These are phyloP conservation scores for Cantharis nigra DNA, from an alignment of 2,888 invertebrate species.

Conservation along the genomic window DNA sequence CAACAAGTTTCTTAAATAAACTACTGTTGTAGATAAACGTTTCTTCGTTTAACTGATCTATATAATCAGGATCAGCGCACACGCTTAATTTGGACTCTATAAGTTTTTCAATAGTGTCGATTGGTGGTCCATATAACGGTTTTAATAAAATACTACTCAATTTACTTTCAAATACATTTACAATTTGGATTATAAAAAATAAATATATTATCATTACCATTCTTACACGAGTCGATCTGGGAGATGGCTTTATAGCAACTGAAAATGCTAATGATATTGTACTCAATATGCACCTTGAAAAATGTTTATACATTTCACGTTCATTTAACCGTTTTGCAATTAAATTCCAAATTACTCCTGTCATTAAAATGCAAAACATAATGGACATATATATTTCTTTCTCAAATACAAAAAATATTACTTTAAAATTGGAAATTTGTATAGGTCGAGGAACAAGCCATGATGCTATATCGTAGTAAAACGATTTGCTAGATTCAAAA, in stretches of 20 bases:
- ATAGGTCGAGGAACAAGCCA: background rate
- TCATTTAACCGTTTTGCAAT: background rate
- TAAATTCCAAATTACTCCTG: background rate
- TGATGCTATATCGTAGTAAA: background rate
- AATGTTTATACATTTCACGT: background rate
- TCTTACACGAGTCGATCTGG: background rate
- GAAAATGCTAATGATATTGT: background rate
- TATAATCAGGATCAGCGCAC: background rate
- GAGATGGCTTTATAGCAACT: background rate
- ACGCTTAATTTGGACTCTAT: background rate
- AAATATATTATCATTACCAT: background rate
- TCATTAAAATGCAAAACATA: background rate
- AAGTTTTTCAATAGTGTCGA: background rate
- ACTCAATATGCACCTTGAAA: background rate
- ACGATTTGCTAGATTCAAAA: background rate
- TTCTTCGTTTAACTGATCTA: background rate
- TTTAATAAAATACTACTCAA: background rate
- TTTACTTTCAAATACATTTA: background rate
- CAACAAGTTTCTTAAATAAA: background rate
- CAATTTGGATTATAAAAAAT: background rate
- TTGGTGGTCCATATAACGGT: background rate
- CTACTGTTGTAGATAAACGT: background rate
- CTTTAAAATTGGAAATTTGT: background rate
- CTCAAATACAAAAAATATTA: background rate
- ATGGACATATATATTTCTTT: background rate